phyloP scores from a whole-genome alignment of 2,888 invertebrate species.

The Acanthosepion esculentum region DNA sequence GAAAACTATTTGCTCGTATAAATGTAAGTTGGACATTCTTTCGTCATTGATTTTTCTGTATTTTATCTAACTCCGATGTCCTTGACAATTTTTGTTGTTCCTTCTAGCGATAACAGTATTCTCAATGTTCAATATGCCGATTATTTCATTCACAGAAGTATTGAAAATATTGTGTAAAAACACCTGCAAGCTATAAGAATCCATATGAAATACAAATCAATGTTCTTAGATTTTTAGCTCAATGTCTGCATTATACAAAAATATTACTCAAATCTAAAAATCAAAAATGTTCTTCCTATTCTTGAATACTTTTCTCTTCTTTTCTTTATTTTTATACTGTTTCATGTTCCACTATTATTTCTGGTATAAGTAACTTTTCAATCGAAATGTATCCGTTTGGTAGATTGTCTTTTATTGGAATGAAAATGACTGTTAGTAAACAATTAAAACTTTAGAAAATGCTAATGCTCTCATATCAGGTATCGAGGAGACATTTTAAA shows the following conservation, averaged over 20 bases:
- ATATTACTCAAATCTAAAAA: neutral
- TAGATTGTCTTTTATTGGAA: no score
- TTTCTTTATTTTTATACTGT: neutral
- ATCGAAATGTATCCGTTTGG: no score
- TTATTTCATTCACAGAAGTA: constrained; percentile 33
- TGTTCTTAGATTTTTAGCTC: neutral
- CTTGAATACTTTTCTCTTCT: neutral
- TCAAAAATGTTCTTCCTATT: neutral
- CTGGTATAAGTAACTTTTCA: no score
- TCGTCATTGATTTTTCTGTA: neutral
- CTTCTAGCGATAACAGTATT: neutral
- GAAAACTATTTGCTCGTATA: neutral
- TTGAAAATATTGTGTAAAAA: constrained; percentile 11
- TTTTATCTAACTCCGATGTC: neutral
- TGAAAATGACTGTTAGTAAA: no score
- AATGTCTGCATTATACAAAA: neutral
- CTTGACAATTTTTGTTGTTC: constrained; percentile 1
- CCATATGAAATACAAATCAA: constrained; percentile 10
- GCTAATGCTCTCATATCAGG: no score
- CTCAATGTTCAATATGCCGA: neutral
- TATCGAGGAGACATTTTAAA: no score
- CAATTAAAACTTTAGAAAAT: no score
- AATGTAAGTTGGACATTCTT: neutral
- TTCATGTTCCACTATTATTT: neutral
- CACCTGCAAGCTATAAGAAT: neutral